Evolutionary conservation across 1,140 invertebrate genomes (phyloP), one percentile per base, ranked within the genome.

Genomic region (Platyura marginata): DNA sequence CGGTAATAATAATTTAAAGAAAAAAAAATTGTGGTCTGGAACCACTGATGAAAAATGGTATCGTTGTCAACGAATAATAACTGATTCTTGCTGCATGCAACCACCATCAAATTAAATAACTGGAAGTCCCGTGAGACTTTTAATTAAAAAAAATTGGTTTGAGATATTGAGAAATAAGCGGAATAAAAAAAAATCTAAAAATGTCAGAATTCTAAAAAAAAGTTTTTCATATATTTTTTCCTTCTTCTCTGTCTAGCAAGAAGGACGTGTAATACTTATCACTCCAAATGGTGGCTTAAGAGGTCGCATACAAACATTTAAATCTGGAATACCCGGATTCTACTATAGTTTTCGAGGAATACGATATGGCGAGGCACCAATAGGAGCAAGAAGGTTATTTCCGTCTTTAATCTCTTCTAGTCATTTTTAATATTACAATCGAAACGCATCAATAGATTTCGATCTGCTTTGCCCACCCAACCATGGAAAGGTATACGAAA

Each of bases 331-430:
- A 16, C 56, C 64, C 29, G 65, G 59, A 1, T 62, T 68, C 1
- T 72, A 70, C 46, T 72, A 69, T 44, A 70, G 69, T 42, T 72
- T 72, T 51, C 69, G 69, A 51, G 69, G 70, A 2, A 68, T 72
- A 38, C 65, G 70, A 52, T 71, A 61, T 51, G 53, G 56, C 2
- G 40, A 49, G 18, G 46, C 58, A 2, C 56, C 59, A 2, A 47
- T 49, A 1, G 56, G 58, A 13, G 43, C 46, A 6, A 49, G 49
- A 47, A 53, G 58, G 56, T 59, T 37, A 32, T 18, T 33, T 20
- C n/a, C n/a, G n/a, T n/a, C n/a, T n/a, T n/a, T n/a, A n/a, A n/a
- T n/a, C n/a, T n/a, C n/a, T n/a, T n/a, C n/a, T n/a, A n/a, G n/a
- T n/a, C n/a, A n/a, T n/a, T n/a, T n/a, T n/a, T n/a, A 40, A 20